phyloP scores from a whole-genome alignment of 2,113 vertebrate genomes.

The Myocastor coypus region DNA sequence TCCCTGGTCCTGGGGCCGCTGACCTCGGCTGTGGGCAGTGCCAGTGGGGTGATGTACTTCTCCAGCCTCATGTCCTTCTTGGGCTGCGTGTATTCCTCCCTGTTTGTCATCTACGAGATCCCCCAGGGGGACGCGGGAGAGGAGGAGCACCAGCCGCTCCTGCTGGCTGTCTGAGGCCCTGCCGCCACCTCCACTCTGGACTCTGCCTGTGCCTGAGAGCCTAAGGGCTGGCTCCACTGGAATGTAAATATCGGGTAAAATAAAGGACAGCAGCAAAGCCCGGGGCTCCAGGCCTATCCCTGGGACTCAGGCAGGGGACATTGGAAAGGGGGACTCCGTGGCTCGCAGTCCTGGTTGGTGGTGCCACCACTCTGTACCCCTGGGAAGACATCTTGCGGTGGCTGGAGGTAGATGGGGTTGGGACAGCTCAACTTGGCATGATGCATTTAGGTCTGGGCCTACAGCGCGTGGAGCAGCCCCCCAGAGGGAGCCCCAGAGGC shows the following conservation, averaged over 20 bases:
- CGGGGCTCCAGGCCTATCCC: neutral
- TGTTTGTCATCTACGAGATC: constrained; percentile 95
- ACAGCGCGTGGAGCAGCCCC: neutral
- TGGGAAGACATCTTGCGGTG: fast-evolving
- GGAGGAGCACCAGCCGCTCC: constrained; percentile 93
- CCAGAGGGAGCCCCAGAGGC: fast-evolving
- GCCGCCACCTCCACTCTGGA: fast-evolving
- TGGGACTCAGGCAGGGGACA: neutral
- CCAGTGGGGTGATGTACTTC: constrained; percentile 98
- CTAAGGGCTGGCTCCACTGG: neutral
- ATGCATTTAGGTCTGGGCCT: neutral
- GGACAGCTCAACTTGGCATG: neutral
- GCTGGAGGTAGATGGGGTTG: neutral
- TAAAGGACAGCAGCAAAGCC: constrained; percentile 61
- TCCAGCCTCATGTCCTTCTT: constrained; percentile 96
- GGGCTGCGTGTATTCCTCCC: constrained; percentile 96
- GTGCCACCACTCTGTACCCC: fast-evolving
- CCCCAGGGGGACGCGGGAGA: constrained; percentile 90
- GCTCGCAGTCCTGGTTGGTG: neutral
- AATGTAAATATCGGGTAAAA: constrained; percentile 55
- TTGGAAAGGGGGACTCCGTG: fast-evolving
- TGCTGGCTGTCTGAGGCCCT: constrained; percentile 86
- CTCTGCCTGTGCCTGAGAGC: neutral
- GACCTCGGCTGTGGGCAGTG: constrained; percentile 95
- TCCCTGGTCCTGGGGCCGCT: constrained; percentile 96